Base-by-base conservation (phyloP, 1,140 invertebrate genomes). In the Apis dorsata region DNA sequence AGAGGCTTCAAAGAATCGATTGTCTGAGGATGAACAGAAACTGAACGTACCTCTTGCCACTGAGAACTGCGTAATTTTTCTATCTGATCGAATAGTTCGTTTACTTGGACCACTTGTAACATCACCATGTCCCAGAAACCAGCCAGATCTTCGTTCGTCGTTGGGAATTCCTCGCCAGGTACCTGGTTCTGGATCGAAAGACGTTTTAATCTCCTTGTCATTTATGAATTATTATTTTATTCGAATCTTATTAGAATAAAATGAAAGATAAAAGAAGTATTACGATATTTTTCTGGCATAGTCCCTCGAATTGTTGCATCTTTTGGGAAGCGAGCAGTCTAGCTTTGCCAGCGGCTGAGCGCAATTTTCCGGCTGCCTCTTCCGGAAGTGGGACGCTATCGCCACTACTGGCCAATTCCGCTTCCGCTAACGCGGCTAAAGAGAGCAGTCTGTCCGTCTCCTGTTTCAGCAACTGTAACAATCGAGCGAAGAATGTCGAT, bases 61-160 rank as follows among this genome's bases (percentile, higher is more conserved):
- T 96, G 95, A 85, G 97, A 97, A 44, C 93, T 94, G 90, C 95
- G 96, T 34, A 98, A 93, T 24, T 91, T 90, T 44, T 97, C 95
- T 66, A 99, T 95, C 81, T 98, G 97, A 12, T 96, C 94, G 92
- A 98, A 98, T 79, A 97, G 94, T 12, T 96, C 95, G 91, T 98
- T 95, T 24, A 98, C 95, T 93, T 98, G 96, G 57, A 96, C 95
- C 12, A 98, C 96, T 94, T 99, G 98, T 68, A 99, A 95, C 92
- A 96, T 96, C 12, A 99, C 97, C 98, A 99, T 98, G 93, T 99
- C 98, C 98, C 98, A 99, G 94, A 99, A 99, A 24, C 98, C 98
- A 89, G 97, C 97, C 76, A 99, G 94, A 93, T 99, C 98, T 88
- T 97, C 96, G 88, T 95, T 94, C 9, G 97, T 98, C 5, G 98